Evolutionary conservation across 2,888 invertebrate genomes (phyloP), one percentile per base, ranked within the genome.

Genomic region (Stenchaetothrips biformis): DNA sequence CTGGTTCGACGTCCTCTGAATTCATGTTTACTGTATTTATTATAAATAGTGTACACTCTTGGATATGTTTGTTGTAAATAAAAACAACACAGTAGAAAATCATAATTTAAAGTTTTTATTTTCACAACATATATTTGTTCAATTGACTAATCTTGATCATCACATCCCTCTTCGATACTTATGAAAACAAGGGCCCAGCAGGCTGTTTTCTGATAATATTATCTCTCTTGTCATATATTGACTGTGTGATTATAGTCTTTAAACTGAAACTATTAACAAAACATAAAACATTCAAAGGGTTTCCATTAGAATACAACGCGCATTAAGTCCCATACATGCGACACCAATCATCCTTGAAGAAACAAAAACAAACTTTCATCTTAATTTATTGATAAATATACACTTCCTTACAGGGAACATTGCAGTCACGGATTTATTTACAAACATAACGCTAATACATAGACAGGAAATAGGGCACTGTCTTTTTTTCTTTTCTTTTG

Each of bases 101-200:
- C 67, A 74, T 74, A 74, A 74, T 74, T 74, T 74, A 74, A 74
- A 25, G 25, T 7, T 74, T 74, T 74, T 74, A 74, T 74, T 74
- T 74, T 74, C 67, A 74, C 67, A 74, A 74, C 67, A 74, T 74
- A 74, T 74, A 74, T 74, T 74, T 74, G 67, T 74, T 74, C 67
- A 74, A 74, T 74, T 74, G 67, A 74, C 67, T 74, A 74, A 74
- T 25, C 67, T 25, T 74, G 25, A 74, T 25, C 67, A 74, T 74
- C 67, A 74, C 67, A 74, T 74, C n/a, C 67, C 25, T 74, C 59
- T 74, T 25, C 21, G 67, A 74, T 74, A 74, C 25, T 25, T 37
- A 4, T 25, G 67, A 74, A 74, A 74, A 74, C 67, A 74, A 21
- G 25, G 67, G 67, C 21, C 37, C 37, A 37, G 37, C 37, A 37